Evolutionary conservation across 1,140 invertebrate genomes (phyloP).

Genomic region (Bombus waltoni): DNA sequence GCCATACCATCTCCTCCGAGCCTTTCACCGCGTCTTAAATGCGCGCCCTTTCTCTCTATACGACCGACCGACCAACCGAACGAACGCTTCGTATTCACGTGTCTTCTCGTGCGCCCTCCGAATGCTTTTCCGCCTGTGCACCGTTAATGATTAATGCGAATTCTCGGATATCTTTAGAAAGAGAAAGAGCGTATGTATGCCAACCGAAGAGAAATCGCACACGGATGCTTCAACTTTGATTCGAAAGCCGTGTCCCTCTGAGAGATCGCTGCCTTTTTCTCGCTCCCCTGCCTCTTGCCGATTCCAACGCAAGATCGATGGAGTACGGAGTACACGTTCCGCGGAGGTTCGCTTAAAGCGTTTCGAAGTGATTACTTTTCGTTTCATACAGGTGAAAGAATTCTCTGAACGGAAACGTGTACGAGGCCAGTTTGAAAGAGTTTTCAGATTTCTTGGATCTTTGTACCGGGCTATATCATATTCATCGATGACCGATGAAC

Average conservation of each 20-base stretch:
- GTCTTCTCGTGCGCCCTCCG: conserved; percentile 6
- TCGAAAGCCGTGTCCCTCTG: conserved; percentile 16
- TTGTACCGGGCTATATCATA: background rate
- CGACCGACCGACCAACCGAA: background rate
- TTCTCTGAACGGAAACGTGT: background rate
- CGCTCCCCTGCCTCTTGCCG: background rate
- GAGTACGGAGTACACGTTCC: background rate
- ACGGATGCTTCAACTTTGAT: conserved; percentile 27
- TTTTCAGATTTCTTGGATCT: background rate
- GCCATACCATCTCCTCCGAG: conserved; percentile 38
- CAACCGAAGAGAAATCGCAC: background rate
- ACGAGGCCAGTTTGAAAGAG: background rate
- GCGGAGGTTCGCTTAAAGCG: background rate
- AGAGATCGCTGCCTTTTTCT: background rate
- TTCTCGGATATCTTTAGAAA: background rate
- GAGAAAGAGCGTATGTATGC: no score
- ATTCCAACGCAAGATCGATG: background rate
- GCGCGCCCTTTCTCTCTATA: conserved; percentile 23
- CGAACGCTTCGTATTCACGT: conserved; percentile 25
- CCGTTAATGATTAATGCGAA: conserved; percentile 48
- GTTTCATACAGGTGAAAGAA: background rate
- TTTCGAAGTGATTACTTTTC: conserved; percentile 20
- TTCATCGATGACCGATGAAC: background rate
- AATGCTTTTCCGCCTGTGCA: conserved; percentile 20
- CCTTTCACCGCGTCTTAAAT: conserved; percentile 52